Base-by-base conservation (phyloP, 1,140 invertebrate species). In the Drosophila athabasca region DNA sequence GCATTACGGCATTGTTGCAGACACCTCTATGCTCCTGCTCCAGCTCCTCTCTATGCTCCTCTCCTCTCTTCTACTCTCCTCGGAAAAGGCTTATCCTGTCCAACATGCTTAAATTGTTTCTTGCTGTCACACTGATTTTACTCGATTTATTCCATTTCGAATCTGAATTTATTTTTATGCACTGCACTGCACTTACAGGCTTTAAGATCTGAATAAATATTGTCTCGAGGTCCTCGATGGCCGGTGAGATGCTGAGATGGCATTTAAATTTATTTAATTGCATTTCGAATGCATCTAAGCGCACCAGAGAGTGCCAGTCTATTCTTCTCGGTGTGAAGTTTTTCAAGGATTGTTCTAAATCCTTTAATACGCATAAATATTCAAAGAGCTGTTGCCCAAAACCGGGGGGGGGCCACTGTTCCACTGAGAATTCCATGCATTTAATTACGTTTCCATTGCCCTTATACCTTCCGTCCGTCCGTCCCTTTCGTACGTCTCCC, bases 71-170 rank as follows among this genome's bases (percentile, higher is more conserved):
- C 29, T 45, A 19, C 44, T 45, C 44, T 51, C 46, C 70, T 71
- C 53, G 52, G 69, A 24, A 66, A 67, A 45, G 78, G 79, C 79
- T 88, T 88, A 88, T 88, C 83, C 83, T 88, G 84, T 79, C 83
- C 84, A 88, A 88, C 65, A 87, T 83, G 83, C 67, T 88, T 88
- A 88, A 88, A 88, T 88, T 88, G 84, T 89, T 88, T 88, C 84
- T 77, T 88, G 59, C 83, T 88, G 83, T 88, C 82, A 79, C 83
- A 88, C 62, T 89, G 83, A 88, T 88, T 88, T 87, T 88, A 78
- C 76, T 78, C 83, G 79, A 83, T 88, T 89, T 88, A 88, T 87
- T 75, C 67, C 77, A 76, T 70, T 79, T 69, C 58, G 83, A 67
- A 59, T 71, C 65, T 49, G 60, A 77, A 78, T 75, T 65, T 68